Evolutionary conservation across 2,888 invertebrate genomes (phyloP).

Genomic region (Drosophila anomalata): DNA sequence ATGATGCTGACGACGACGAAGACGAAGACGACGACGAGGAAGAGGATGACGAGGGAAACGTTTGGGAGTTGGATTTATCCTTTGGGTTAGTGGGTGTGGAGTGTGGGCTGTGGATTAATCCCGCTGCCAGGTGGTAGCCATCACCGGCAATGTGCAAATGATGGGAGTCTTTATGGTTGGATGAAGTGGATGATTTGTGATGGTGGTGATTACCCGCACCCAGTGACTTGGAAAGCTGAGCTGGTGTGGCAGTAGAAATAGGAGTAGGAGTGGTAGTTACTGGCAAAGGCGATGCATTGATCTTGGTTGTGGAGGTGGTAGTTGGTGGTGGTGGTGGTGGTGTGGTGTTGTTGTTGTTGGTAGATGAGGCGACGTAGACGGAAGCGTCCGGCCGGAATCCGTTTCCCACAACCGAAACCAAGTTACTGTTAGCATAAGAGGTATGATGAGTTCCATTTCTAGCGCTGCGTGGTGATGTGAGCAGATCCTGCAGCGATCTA

Average conservation of each 20-base stretch:
- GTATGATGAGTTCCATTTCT: slow-evolving; percentile 54
- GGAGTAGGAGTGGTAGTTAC: slow-evolving; percentile 83
- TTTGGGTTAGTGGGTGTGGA: slow-evolving; percentile 66
- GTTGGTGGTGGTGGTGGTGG: slow-evolving; percentile 53
- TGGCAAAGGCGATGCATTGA: slow-evolving; percentile 74
- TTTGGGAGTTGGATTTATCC: slow-evolving; percentile 39
- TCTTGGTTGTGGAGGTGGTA: slow-evolving; percentile 35
- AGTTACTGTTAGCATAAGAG: slow-evolving; percentile 62
- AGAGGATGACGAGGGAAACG: slow-evolving; percentile 51
- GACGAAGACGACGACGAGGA: slow-evolving; percentile 47
- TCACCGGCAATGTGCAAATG: slow-evolving; percentile 64
- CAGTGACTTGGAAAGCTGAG: slow-evolving; percentile 66
- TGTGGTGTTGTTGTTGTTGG: slow-evolving; percentile 49
- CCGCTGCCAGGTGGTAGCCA: slow-evolving; percentile 63
- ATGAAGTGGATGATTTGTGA: slow-evolving; percentile 48
- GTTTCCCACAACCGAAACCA: slow-evolving; percentile 81
- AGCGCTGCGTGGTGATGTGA: slow-evolving; percentile 77
- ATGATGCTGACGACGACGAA: slow-evolving; percentile 54
- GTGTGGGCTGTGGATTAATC: slow-evolving; percentile 59
- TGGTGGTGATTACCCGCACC: slow-evolving; percentile 46
- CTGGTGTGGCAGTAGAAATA: slow-evolving; percentile 78
- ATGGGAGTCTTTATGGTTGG: slow-evolving; percentile 49
- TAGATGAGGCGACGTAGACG: slow-evolving; percentile 62
- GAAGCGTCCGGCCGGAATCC: slow-evolving; percentile 53
- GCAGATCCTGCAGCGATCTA: slow-evolving; percentile 79